Conservation (phyloP, 2,888 invertebrate genomes). For the Peribatodes rhomboidaria region DNA sequence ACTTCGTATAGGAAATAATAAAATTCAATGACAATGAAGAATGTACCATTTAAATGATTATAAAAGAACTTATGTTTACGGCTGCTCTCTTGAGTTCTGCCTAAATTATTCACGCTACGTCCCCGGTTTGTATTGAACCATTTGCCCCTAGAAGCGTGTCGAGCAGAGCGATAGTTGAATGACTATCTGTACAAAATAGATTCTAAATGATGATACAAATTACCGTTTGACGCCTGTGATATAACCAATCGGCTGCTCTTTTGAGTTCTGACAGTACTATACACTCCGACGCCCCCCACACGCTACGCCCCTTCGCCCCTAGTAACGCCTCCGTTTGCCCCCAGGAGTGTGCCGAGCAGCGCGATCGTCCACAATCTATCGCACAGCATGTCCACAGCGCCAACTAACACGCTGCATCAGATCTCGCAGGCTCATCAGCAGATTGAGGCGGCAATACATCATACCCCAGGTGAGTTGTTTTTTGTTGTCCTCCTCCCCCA, state of each 20-base stretch:
- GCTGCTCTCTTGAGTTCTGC: constrained; percentile 62
- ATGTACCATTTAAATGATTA: no score
- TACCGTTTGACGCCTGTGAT: constrained; percentile 69
- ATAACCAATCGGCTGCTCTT: constrained; percentile 69
- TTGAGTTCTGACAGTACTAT: constrained; percentile 38
- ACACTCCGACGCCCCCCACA: background rate
- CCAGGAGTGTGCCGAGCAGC: constrained; percentile 68
- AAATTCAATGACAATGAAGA: no score
- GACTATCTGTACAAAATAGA: no score
- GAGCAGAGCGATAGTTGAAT: constrained; percentile 75
- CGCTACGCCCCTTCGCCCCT: constrained; percentile 5
- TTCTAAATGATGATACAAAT: constrained; percentile 67
- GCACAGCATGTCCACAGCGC: constrained; percentile 72
- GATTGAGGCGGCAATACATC: constrained; percentile 79
- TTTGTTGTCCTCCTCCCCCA: no score
- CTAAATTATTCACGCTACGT: background rate
- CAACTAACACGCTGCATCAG: constrained; percentile 85
- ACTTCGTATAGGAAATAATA: no score
- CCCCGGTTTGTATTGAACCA: no score
- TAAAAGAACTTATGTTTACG: no score
- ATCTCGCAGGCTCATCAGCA: constrained; percentile 86
- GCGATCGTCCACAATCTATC: constrained; percentile 79
- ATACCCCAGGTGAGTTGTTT: constrained; percentile 68
- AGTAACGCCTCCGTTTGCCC: no score
- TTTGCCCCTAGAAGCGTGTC: constrained; percentile 67